phyloP scores from a whole-genome alignment of 1,140 invertebrate species.

The Heliothis virescens region DNA sequence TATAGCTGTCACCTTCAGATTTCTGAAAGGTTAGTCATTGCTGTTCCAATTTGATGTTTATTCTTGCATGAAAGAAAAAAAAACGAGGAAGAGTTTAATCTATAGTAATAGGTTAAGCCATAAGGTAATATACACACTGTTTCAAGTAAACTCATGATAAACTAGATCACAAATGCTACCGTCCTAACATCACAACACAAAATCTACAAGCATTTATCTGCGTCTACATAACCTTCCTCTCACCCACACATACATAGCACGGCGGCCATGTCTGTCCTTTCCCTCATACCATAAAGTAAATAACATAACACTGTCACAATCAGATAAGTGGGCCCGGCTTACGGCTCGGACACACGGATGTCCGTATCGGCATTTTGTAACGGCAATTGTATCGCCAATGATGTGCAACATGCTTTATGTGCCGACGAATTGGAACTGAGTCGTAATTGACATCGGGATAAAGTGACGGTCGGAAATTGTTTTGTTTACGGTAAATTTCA shows the following conservation, averaged over 20 bases:
- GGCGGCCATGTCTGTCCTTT: background rate
- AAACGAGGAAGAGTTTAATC: no score
- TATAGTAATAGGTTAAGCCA: no score
- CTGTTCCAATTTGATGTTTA: no score
- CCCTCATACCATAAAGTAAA: constrained; percentile 66
- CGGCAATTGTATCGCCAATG: constrained; percentile 34
- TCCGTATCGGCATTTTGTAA: constrained; percentile 28
- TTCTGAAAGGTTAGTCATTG: no score
- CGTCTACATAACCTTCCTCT: background rate
- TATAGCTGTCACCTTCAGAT: no score
- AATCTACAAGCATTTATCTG: background rate
- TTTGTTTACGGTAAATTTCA: background rate
- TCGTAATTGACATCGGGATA: constrained; percentile 24
- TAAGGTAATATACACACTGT: no score
- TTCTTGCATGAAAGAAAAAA: no score
- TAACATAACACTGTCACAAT: constrained; percentile 68
- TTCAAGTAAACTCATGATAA: no score
- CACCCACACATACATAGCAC: background rate
- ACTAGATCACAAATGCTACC: background rate
- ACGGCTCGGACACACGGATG: constrained; percentile 46
- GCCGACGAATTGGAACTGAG: constrained; percentile 8
- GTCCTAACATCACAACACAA: background rate
- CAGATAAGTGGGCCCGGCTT: constrained; percentile 64
- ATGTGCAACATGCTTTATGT: constrained; percentile 40
- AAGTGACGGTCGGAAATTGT: background rate